Evolutionary conservation across 2,888 invertebrate species (phyloP).

Genomic region (Mongoloraphidia duomilia): DNA sequence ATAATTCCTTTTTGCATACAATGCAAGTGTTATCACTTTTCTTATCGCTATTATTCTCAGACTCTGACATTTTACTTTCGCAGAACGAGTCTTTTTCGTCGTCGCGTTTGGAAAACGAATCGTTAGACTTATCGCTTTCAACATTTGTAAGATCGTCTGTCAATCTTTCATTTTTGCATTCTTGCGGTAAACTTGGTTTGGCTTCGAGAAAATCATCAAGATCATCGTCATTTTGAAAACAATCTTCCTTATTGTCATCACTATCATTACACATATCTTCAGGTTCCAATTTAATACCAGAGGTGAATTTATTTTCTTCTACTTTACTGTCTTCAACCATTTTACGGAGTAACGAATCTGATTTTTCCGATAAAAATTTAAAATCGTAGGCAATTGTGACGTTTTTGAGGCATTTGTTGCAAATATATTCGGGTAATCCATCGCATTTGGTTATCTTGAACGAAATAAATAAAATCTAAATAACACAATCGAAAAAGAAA

Average conservation of each 20-base stretch:
- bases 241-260: background rate
- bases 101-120: background rate
- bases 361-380: background rate
- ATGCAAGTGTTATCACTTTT: no score
- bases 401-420: background rate
- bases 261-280: background rate
- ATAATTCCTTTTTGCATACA: no score
- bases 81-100: no score
- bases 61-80: no score
- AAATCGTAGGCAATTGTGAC: background rate
- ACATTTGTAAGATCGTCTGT: no score
- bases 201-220: background rate
- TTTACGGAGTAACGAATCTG: background rate
- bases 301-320: background rate
- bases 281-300: background rate
- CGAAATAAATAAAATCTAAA: background rate
- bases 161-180: background rate
- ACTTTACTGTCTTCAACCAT: background rate
- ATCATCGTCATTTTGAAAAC: background rate
- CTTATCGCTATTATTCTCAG: no score
- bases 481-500: background rate
- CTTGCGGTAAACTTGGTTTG: background rate
- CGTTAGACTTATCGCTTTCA: background rate
- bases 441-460: background rate
- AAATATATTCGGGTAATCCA: background rate